Evolutionary conservation across 2,888 invertebrate genomes (phyloP).

Genomic region (Sussaba pulchella): DNA sequence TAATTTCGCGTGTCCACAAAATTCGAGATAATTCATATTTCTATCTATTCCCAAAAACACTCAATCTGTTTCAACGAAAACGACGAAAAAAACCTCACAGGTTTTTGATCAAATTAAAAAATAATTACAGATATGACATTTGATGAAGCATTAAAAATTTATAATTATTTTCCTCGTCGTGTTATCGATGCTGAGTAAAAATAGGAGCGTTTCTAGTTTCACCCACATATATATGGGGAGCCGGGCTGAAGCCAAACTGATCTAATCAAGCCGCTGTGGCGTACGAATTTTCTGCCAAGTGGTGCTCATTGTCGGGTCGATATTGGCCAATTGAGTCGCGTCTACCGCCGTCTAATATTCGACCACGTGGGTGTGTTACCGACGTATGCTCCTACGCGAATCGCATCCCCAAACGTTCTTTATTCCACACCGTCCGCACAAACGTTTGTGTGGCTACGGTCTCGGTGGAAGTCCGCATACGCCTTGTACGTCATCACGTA

Average conservation of each 20-base stretch:
- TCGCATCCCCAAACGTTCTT: conserved; percentile 24
- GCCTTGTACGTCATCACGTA: conserved; percentile 40
- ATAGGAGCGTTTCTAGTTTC: neutral
- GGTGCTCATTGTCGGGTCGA: conserved; percentile 17
- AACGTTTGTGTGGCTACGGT: neutral
- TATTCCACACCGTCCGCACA: conserved; percentile 17
- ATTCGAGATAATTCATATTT: no score
- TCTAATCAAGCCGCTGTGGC: neutral
- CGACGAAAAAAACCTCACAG: no score
- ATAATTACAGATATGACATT: no score
- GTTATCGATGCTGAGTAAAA: neutral
- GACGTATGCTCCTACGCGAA: neutral
- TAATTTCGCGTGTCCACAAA: no score
- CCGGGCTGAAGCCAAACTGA: no score
- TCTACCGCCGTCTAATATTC: conserved; percentile 1
- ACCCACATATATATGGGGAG: neutral
- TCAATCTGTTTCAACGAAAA: no score
- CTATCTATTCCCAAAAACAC: no score
- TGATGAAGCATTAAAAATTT: no score
- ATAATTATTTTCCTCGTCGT: neutral
- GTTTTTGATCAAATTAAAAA: no score
- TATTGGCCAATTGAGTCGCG: conserved; percentile 30
- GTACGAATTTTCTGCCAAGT: neutral
- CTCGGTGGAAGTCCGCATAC: neutral
- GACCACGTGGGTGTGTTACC: neutral